Evolutionary conservation across 1,140 invertebrate genomes (phyloP).

Genomic region (Cecropterus lyciades): DNA sequence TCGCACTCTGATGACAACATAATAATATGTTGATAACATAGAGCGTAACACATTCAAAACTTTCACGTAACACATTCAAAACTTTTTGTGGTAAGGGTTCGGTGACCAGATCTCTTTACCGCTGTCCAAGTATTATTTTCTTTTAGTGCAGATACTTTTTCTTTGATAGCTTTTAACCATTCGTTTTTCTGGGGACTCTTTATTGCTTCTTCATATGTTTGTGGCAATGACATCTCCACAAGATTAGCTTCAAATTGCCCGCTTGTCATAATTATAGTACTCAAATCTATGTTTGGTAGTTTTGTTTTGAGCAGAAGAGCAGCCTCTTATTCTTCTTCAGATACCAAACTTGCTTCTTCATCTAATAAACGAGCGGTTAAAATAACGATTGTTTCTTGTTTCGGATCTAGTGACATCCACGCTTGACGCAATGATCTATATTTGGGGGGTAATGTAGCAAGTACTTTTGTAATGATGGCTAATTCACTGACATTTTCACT

Average conservation of each 20-base stretch:
- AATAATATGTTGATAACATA: no score
- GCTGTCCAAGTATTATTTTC: constrained; percentile 43
- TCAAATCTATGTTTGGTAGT: constrained; percentile 40
- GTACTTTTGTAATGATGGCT: constrained; percentile 64
- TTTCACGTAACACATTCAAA: no score
- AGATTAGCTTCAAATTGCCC: constrained; percentile 39
- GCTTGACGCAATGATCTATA: constrained; percentile 63
- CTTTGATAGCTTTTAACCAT: constrained; percentile 36
- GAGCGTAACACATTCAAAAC: no score
- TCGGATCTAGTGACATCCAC: constrained; percentile 62
- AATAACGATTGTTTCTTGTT: constrained; percentile 61
- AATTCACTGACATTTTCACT: constrained; percentile 61
- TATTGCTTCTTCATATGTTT: constrained; percentile 38
- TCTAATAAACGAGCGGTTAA: constrained; percentile 65
- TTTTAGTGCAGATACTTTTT: constrained; percentile 35
- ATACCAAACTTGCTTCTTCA: constrained; percentile 60
- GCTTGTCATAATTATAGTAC: constrained; percentile 46
- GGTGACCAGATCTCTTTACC: constrained; percentile 23
- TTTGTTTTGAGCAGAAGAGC: constrained; percentile 35
- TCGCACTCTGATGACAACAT: no score
- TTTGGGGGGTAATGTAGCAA: constrained; percentile 54
- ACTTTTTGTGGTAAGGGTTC: constrained; percentile 40
- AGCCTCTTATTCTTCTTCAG: constrained; percentile 50
- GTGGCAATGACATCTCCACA: constrained; percentile 31
- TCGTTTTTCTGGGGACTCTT: constrained; percentile 20